A percentile compares a stretch with the other conserved stretches of the same genome.
Conservation (phyloP, 2,888 invertebrate genomes). For the Epirrita christyi region DNA sequence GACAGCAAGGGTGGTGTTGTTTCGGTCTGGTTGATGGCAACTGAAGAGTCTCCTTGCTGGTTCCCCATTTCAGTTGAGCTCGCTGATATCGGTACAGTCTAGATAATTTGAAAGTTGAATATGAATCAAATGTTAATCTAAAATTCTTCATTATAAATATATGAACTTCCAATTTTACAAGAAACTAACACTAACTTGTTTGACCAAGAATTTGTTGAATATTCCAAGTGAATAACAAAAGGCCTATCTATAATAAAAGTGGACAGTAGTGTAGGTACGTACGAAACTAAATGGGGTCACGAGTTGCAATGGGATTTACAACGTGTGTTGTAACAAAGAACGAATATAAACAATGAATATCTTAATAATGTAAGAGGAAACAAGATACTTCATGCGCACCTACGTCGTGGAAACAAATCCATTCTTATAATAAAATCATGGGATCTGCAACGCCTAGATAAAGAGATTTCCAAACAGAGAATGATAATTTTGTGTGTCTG, state of each 20-base stretch:
- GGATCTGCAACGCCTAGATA: constrained; percentile 30
- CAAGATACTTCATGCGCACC: constrained; percentile 18
- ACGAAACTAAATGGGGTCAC: constrained; percentile 11
- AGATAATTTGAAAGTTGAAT: not conserved
- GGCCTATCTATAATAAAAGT: not conserved
- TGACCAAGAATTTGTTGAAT: not conserved
- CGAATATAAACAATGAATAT: constrained; percentile 6
- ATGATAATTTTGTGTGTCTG: constrained; percentile 31
- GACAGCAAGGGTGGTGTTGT: constrained; percentile 84
- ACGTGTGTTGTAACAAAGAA: not conserved
- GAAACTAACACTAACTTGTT: too few species aligned
- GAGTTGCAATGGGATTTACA: constrained; percentile 15
- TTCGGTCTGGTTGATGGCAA: constrained; percentile 72
- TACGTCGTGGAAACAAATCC: constrained; percentile 24
- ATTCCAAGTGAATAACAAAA: not conserved
- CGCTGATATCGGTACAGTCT: constrained; percentile 88
- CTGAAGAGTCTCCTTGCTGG: constrained; percentile 86
- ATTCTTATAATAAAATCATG: constrained; percentile 30
- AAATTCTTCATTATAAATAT: too few species aligned
- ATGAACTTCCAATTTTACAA: too few species aligned
- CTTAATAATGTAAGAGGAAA: constrained; percentile 16
- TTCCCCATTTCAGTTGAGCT: constrained; percentile 87
- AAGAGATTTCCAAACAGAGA: constrained; percentile 38
- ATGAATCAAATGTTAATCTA: too few species aligned
- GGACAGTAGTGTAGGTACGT: not conserved